These are phyloP conservation scores for Eupithecia pulchellata DNA, from an alignment of 2,888 invertebrate species.

Conservation along the genomic window DNA sequence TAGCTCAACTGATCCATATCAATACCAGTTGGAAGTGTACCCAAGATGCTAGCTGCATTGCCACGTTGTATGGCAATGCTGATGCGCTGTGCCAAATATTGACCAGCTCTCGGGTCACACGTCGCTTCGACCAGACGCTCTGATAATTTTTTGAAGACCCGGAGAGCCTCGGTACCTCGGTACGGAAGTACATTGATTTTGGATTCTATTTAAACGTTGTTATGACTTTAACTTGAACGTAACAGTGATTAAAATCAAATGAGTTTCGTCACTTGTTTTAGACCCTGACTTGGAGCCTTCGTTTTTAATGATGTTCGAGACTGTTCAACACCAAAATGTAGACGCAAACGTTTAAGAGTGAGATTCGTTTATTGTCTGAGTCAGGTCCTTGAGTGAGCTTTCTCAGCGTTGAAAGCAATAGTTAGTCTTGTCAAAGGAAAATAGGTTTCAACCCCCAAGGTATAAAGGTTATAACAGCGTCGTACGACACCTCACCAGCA, in stretches of 20 bases:
- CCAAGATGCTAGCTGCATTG: too few relatives aligned
- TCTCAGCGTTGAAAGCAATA: neutral
- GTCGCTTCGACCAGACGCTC: too few relatives aligned
- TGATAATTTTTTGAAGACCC: too few relatives aligned
- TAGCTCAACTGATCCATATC: too few relatives aligned
- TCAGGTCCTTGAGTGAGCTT: neutral
- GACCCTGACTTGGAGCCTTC: neutral
- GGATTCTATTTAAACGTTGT: neutral
- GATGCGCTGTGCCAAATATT: too few relatives aligned
- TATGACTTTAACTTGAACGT: slow-evolving; percentile 2
- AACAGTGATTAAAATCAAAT: neutral
- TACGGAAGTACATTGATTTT: slow-evolving; percentile 5
- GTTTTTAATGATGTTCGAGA: neutral
- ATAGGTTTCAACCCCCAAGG: neutral
- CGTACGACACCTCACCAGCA: neutral
- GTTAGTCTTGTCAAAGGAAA: neutral
- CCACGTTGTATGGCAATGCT: too few relatives aligned
- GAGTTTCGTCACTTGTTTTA: neutral
- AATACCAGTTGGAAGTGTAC: too few relatives aligned
- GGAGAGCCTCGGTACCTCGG: too few relatives aligned
- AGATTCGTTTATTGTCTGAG: neutral
- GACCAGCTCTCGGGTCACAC: too few relatives aligned
- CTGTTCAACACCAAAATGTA: neutral
- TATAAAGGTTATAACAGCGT: neutral
- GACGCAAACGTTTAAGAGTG: neutral